phyloP scores from a whole-genome alignment of 2,888 invertebrate genomes.

The Eilema depressum region DNA sequence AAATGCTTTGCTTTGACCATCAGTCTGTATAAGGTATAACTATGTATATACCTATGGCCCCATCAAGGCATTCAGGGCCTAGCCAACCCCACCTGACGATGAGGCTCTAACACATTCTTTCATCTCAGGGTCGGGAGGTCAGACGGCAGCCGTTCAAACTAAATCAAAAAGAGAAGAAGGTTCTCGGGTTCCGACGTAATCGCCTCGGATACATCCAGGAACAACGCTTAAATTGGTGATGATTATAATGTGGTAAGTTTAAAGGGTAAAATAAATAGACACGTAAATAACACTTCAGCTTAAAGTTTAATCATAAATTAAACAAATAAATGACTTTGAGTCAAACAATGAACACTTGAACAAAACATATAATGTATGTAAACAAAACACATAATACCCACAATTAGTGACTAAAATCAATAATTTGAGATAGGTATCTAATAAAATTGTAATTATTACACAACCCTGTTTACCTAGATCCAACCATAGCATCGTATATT shows the following conservation, averaged over 20 bases:
- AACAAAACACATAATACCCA: background rate
- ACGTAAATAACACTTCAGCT: constrained; percentile 3
- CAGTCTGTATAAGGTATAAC: no score
- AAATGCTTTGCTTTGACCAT: no score
- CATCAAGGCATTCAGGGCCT: no score
- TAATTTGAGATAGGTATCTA: background rate
- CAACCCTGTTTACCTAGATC: background rate
- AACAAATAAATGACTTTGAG: constrained; percentile 5
- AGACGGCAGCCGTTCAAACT: no score
- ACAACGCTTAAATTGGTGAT: background rate
- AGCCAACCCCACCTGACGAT: no score
- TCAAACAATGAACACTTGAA: background rate
- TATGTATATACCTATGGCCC: no score
- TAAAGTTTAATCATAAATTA: constrained; percentile 15
- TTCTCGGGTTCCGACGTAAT: no score
- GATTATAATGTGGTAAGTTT: background rate
- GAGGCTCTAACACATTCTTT: no score
- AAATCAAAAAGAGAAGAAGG: no score
- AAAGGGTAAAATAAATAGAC: background rate
- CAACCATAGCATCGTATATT: background rate
- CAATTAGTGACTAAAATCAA: background rate
- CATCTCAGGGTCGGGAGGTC: no score
- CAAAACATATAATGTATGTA: background rate
- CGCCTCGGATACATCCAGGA: background rate
- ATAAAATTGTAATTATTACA: background rate